Evolutionary conservation across 1,140 invertebrate species (phyloP).

Genomic region (Vanessa tameamea): DNA sequence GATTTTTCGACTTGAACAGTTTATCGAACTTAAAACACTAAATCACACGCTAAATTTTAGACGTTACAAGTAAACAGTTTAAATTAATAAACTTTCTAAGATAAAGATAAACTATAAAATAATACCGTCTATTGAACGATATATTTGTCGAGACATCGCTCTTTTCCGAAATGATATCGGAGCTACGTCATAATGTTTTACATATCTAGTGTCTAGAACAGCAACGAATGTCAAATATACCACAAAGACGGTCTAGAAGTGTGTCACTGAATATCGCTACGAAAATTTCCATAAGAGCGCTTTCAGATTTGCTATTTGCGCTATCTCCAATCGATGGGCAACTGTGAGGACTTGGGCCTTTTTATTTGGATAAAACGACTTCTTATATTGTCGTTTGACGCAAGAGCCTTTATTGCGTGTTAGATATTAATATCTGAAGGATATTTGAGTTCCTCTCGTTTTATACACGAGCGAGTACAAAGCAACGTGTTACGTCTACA

Average conservation of each 20-base stretch:
- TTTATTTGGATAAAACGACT: not conserved
- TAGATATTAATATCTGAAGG: slow-evolving; percentile 9
- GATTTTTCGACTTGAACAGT: too few relatives aligned
- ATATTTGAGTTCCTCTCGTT: slow-evolving; percentile 1
- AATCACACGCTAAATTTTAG: too few relatives aligned
- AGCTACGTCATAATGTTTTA: slow-evolving; percentile 13
- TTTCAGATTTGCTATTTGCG: slow-evolving; percentile 9
- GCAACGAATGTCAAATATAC: not conserved
- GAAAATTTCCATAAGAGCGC: slow-evolving; percentile 20
- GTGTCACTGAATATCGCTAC: slow-evolving; percentile 18
- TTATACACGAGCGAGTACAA: not conserved
- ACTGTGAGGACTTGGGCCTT: too few relatives aligned
- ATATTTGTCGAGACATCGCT: not conserved
- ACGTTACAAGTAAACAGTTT: not conserved
- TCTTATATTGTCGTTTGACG: not conserved
- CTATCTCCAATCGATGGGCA: slow-evolving; percentile 11
- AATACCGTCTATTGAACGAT: not conserved
- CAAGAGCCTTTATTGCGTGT: slow-evolving; percentile 7
- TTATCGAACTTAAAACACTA: too few relatives aligned
- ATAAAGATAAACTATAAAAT: not conserved
- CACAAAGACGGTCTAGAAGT: slow-evolving; percentile 4
- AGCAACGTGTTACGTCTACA: not conserved
- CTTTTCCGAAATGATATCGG: not conserved
- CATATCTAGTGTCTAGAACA: not conserved
- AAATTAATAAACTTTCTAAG: not conserved